These are phyloP conservation scores for Embidobia sp. DNA, from an alignment of 2,888 invertebrate genomes.

Conservation along the genomic window DNA sequence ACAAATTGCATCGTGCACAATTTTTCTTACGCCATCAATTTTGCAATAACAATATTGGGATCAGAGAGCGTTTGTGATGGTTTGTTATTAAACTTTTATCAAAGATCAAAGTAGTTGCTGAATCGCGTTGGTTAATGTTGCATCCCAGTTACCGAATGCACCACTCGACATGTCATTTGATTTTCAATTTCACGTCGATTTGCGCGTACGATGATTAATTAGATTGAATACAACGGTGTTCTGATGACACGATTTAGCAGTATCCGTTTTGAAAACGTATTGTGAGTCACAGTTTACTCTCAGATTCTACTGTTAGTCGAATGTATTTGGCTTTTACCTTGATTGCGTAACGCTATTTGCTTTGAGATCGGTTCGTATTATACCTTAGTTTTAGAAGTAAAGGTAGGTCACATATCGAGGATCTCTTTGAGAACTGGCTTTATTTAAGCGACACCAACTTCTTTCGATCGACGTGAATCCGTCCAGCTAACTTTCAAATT, in stretches of 20 bases:
- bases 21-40: slow-evolving; percentile 1
- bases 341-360: slow-evolving; percentile 82
- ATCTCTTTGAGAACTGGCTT: slow-evolving; percentile 61
- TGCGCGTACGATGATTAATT: too few relatives aligned
- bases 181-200: too few relatives aligned
- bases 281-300: slow-evolving; percentile 67
- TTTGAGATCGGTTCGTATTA: slow-evolving; percentile 80
- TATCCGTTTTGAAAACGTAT: slow-evolving; percentile 32
- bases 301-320: slow-evolving; percentile 69
- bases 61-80: too few relatives aligned
- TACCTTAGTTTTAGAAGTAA: slow-evolving; percentile 80
- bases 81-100: too few relatives aligned
- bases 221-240: slow-evolving; percentile 36
- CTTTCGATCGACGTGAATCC: too few relatives aligned
- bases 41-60: slow-evolving; percentile 8
- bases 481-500: not conserved
- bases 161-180: too few relatives aligned
- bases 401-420: slow-evolving; percentile 75
- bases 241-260: slow-evolving; percentile 40
- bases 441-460: too few relatives aligned
- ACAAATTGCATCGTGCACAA: slow-evolving; percentile 52
- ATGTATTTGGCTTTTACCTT: slow-evolving; percentile 81
- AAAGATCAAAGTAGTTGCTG: too few relatives aligned
- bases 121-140: too few relatives aligned
- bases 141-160: too few relatives aligned